phyloP scores from a whole-genome alignment of 2,113 vertebrate species.

The Suncus etruscus region DNA sequence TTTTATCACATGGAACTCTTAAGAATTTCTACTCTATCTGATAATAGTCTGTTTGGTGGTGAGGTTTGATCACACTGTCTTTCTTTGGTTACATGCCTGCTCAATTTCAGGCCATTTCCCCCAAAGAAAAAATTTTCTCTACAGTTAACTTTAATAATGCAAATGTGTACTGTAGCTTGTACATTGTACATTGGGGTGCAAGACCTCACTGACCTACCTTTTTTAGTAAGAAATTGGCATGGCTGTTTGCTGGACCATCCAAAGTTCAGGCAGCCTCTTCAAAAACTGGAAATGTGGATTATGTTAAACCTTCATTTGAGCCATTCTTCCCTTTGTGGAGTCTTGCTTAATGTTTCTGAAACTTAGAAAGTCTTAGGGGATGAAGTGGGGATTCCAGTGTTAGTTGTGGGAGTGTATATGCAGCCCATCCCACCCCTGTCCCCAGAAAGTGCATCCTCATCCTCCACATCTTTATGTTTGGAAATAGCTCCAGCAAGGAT shows the following conservation, averaged over 20 bases:
- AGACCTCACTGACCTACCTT: background rate
- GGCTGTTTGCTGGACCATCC: background rate
- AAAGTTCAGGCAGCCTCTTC: background rate
- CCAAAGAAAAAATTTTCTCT: background rate
- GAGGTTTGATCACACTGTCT: background rate
- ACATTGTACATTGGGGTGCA: background rate
- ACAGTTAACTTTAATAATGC: background rate
- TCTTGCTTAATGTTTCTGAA: background rate
- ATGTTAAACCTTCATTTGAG: slow-evolving; percentile 16
- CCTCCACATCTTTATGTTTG: background rate
- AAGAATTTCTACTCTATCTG: background rate
- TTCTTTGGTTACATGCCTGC: background rate
- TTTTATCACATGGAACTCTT: background rate
- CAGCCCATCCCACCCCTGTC: background rate
- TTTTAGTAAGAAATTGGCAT: background rate
- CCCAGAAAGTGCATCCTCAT: background rate
- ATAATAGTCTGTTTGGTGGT: background rate
- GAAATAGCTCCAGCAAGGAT: background rate
- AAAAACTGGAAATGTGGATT: background rate
- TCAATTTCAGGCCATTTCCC: slow-evolving; percentile 15
- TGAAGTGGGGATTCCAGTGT: background rate
- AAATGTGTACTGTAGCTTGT: background rate
- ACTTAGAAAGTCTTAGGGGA: background rate
- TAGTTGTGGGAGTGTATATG: background rate
- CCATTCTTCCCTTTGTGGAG: background rate